A percentile compares a stretch with the other conserved stretches of the same genome.
phyloP scores from a whole-genome alignment of 2,888 invertebrate species.

The Carterocephalus palaemon region DNA sequence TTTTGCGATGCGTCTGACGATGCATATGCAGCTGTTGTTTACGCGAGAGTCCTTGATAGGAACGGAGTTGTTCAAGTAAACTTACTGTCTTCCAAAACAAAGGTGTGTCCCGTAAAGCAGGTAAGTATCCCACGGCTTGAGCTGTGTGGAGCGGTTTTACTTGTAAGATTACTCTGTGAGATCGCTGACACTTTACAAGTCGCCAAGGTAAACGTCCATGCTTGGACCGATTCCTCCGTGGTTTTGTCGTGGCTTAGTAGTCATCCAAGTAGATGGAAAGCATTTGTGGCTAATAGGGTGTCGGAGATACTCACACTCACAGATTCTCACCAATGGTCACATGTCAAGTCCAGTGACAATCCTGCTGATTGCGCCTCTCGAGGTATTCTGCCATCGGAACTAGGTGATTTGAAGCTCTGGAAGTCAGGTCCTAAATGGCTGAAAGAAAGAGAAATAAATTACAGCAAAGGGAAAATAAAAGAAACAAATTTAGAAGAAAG shows the following conservation, averaged over 20 bases:
- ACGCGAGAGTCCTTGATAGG: constrained; percentile 3
- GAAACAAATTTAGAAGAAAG: background rate
- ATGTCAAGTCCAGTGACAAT: constrained; percentile 22
- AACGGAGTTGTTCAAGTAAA: constrained; percentile 3
- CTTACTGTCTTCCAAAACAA: constrained; percentile 20
- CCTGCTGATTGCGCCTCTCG: constrained; percentile 17
- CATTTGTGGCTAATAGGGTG: constrained; percentile 27
- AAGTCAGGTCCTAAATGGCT: constrained; percentile 2
- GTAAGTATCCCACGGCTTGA: constrained; percentile 27
- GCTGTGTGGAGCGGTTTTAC: constrained; percentile 25
- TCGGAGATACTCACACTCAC: constrained; percentile 27
- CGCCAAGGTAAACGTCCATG: constrained; percentile 8
- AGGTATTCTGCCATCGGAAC: background rate
- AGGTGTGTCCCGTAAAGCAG: constrained; percentile 26
- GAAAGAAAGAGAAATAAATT: background rate
- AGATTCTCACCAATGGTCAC: constrained; percentile 6
- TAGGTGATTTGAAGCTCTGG: background rate
- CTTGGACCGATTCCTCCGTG: constrained; percentile 32
- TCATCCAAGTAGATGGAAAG: constrained; percentile 27
- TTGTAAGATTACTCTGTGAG: constrained; percentile 19
- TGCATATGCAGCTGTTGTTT: constrained; percentile 31
- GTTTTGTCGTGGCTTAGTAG: constrained; percentile 27
- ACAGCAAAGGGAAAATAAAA: background rate
- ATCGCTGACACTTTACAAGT: constrained; percentile 15
- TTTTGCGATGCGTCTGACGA: constrained; percentile 31